Base-by-base conservation (phyloP, 2,888 invertebrate species). In the Drosophila diplacantha region DNA sequence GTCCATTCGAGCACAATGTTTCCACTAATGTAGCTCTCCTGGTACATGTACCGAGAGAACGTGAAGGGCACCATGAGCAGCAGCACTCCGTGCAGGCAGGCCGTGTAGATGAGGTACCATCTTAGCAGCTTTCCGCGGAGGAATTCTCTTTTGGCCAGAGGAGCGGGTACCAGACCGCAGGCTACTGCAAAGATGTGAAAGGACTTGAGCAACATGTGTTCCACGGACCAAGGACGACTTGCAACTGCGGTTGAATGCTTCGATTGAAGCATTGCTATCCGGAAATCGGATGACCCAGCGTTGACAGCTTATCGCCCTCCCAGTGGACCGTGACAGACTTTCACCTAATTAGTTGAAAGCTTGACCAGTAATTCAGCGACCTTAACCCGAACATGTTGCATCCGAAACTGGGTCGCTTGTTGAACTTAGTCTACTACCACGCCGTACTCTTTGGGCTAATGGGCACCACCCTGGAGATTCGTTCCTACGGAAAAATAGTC, bases 341-440 rank as follows among this genome's bases (percentile, higher is more conserved):
- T 69, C 20, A 50, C 26, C 32, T 50, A 69, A 67, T 69, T 35
- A 69, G 20, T 16, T 18, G n/a, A 34, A 29, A 16, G 38, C 32
- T 6, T 31, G 16, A 18, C n/a, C 44, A 55, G 67, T 67, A 43
- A 37, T 11, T 7, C n/a, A 24, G 11, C 16, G 6, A 14, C 57
- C 49, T 26, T 24, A 8, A 20, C 29, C 29, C 12, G 12, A 47
- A 35, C 47, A 83, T 81, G 82, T 59, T 81, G 69, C 69, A 75
- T 22, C 65, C 56, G 5, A 68, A 66, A 22, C 39, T 77, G 31
- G 31, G 56, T 22, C 6, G 55, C 11, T 38, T 54, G 31, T 9
- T 78, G 18, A 52, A 16, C 9, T 12, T 71, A 5, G 56, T 46
- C 34, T 83, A 75, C 46, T 70, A 61, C 39, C 68, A 70, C 5